A percentile compares a stretch with the other conserved stretches of the same genome.
Conservation (phyloP, 2,888 invertebrate species). For the Adineta ricciae region DNA sequence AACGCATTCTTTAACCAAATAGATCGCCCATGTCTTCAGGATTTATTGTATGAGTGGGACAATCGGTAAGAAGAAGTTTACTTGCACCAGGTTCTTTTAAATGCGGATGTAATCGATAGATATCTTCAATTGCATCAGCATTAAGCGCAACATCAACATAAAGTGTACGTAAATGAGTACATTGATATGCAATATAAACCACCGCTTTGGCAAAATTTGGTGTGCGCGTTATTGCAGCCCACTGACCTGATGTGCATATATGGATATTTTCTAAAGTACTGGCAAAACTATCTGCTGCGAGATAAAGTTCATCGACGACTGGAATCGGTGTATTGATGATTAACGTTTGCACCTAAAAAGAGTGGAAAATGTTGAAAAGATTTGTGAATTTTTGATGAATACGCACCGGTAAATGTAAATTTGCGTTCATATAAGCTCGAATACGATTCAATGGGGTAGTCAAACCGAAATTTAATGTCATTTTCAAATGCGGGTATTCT, state of each 20-base stretch:
- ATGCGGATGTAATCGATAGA: background rate
- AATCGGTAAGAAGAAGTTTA: background rate
- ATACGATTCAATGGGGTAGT: background rate
- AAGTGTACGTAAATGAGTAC: background rate
- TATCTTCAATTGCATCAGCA: background rate
- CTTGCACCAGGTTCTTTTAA: slow-evolving; percentile 3
- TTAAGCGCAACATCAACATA: background rate
- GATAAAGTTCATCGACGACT: background rate
- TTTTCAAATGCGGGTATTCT: background rate
- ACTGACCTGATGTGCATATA: background rate
- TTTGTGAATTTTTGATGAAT: background rate
- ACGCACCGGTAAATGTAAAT: slow-evolving; percentile 9
- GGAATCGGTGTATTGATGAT: background rate
- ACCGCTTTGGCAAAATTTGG: background rate
- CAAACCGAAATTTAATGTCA: slow-evolving; percentile 17
- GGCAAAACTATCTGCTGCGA: slow-evolving; percentile 9
- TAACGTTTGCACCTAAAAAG: slow-evolving; percentile 17
- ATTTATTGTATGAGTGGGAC: background rate
- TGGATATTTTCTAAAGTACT: background rate
- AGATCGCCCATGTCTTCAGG: background rate
- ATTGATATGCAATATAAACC: background rate
- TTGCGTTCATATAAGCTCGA: background rate
- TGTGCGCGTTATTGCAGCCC: background rate
- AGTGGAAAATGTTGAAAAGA: no score
- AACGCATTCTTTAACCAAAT: slow-evolving; percentile 11